Evolutionary conservation across 2,113 vertebrate species (phyloP).

Genomic region (Furnarius figulus): DNA sequence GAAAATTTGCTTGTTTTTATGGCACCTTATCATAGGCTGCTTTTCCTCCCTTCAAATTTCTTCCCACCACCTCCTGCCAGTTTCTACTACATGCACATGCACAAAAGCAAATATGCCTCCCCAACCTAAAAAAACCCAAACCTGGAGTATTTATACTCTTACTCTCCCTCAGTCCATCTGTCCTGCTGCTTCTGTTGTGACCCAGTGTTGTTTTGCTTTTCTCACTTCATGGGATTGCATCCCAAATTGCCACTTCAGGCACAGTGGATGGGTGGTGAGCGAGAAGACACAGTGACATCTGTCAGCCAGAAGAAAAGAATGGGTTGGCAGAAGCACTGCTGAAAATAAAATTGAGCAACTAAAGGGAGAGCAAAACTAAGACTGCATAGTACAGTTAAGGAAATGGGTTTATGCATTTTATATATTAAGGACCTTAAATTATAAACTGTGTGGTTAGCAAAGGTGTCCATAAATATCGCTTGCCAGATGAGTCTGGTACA

Average conservation of each 20-base stretch:
- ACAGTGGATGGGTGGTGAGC: not conserved
- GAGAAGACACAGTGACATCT: conserved; percentile 24
- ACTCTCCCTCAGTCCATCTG: conserved; percentile 53
- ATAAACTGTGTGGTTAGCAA: not conserved
- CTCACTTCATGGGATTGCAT: not conserved
- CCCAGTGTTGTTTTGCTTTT: conserved; percentile 27
- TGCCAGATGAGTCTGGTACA: not conserved
- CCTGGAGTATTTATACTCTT: not conserved
- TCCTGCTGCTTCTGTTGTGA: conserved; percentile 27
- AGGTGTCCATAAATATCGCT: not conserved
- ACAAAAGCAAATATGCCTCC: not conserved
- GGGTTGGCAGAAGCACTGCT: not conserved
- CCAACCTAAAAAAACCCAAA: not conserved
- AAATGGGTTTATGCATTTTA: not conserved
- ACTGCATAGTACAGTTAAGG: not conserved
- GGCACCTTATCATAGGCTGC: conserved; percentile 17
- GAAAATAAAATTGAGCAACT: conserved; percentile 31
- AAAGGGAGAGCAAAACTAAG: not conserved
- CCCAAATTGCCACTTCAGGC: not conserved
- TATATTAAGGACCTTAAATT: not conserved
- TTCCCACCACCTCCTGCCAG: not conserved
- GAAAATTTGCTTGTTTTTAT: conserved; percentile 36
- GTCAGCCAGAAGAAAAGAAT: conserved; percentile 6
- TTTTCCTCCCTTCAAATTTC: conserved; percentile 9
- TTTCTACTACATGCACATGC: conserved; percentile 5